phyloP scores from a whole-genome alignment of 2,113 vertebrate genomes.

The Phrynocephalus versicolor region DNA sequence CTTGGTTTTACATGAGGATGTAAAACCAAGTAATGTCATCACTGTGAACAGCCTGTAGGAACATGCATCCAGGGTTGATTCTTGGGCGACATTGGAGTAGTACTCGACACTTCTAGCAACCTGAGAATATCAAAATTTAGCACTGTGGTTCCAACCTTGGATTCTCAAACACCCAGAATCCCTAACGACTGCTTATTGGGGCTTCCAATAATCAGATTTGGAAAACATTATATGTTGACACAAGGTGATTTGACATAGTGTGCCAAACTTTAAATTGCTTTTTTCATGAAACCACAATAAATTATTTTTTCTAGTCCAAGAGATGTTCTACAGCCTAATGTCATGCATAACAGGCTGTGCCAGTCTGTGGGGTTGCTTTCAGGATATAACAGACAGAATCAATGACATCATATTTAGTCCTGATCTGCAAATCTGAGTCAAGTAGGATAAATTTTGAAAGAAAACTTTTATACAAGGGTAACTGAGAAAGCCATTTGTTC shows the following conservation, averaged over 20 bases:
- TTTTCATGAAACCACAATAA: not conserved
- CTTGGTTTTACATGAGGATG: not conserved
- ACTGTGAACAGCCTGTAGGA: not conserved
- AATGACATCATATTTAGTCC: not conserved
- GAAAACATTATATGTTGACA: not conserved
- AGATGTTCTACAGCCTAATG: not conserved
- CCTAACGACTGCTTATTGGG: not conserved
- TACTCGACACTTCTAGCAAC: not conserved
- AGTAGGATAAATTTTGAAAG: conserved; percentile 34
- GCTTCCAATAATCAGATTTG: no score
- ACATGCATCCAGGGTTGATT: not conserved
- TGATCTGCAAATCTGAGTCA: conserved; percentile 21
- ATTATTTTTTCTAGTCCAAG: not conserved
- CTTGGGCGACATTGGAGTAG: not conserved
- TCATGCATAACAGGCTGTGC: not conserved
- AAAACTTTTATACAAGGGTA: conserved; percentile 18
- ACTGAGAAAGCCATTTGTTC: conserved; percentile 37
- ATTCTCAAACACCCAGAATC: not conserved
- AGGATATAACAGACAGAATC: not conserved
- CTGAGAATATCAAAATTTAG: not conserved
- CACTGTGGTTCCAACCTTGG: not conserved
- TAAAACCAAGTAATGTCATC: not conserved
- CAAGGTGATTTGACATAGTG: not conserved
- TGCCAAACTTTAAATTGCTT: not conserved
- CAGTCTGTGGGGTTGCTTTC: not conserved